These are phyloP conservation scores for Brachionus asplanchnoidis DNA, from an alignment of 1,140 invertebrate species.

Conservation along the genomic window DNA sequence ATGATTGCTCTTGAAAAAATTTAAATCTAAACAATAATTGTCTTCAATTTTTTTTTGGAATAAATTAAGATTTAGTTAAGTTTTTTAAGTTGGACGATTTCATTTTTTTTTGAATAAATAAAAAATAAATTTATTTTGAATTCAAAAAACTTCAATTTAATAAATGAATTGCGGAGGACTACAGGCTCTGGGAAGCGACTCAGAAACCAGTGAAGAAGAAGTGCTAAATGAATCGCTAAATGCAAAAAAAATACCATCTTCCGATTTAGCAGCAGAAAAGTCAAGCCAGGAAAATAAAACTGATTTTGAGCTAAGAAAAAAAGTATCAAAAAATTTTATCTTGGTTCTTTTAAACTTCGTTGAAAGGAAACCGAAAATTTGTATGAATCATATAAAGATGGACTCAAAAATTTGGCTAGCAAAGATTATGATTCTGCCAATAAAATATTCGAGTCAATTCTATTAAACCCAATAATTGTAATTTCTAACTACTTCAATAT, in stretches of 20 bases:
- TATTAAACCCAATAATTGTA: not conserved
- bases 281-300: not conserved
- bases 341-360: not conserved
- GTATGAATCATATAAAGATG: not conserved
- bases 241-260: not conserved
- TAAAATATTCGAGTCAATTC: not conserved
- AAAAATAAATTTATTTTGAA: not conserved
- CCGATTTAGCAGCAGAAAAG: not conserved
- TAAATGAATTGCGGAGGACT: conserved; percentile 15
- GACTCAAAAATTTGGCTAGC: not conserved
- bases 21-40: too few species aligned
- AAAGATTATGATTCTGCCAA: not conserved
- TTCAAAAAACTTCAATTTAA: not conserved
- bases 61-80: not conserved
- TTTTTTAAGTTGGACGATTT: not conserved
- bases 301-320: not conserved
- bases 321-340: not conserved
- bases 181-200: conserved; percentile 22
- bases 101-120: not conserved
- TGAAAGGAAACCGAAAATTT: conserved; percentile 30
- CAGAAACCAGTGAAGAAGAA: not conserved
- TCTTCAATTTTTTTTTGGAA: too few species aligned
- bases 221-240: not conserved
- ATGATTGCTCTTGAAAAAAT: too few species aligned
- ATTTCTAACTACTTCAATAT: not conserved